Conservation (phyloP, 92 coral and sea anemone genomes). For the Zoanthus solanderi region DNA sequence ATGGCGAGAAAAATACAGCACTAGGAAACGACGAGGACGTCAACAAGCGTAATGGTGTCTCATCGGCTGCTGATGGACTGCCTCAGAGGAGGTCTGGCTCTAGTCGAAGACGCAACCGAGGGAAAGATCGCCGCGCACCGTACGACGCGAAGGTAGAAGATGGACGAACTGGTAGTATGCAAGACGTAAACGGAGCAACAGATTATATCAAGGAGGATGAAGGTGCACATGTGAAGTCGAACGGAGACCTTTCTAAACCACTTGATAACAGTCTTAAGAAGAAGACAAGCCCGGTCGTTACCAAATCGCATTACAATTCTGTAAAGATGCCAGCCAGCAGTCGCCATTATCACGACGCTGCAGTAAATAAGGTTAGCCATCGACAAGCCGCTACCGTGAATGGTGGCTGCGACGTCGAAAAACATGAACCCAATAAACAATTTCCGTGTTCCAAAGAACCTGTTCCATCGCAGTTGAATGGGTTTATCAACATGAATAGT, state of each 20-base stretch:
- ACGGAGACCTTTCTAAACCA: background rate
- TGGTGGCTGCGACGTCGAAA: slow-evolving; percentile 7
- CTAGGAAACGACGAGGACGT: background rate
- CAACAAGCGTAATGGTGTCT: background rate
- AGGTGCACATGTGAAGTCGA: background rate
- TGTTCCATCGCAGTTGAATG: slow-evolving; percentile 20
- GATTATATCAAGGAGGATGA: background rate
- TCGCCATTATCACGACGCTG: background rate
- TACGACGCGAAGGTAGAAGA: background rate
- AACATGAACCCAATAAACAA: slow-evolving; percentile 15
- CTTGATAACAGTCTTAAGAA: background rate
- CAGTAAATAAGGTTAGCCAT: background rate
- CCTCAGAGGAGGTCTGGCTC: slow-evolving; percentile 44
- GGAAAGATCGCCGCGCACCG: slow-evolving; percentile 4
- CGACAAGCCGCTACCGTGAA: background rate
- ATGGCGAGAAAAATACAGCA: background rate
- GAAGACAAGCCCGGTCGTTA: background rate
- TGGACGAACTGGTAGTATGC: background rate
- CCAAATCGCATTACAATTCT: background rate
- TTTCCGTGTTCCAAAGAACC: slow-evolving; percentile 10
- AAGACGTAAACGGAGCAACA: background rate
- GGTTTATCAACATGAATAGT: slow-evolving; percentile 22
- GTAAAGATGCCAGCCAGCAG: background rate
- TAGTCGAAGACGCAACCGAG: slow-evolving; percentile 38
- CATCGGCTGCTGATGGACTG: background rate